Percentiles rank a stretch among this genome's conserved stretches.
phyloP scores from a whole-genome alignment of 1,140 invertebrate genomes.

The Bombus ignitus region DNA sequence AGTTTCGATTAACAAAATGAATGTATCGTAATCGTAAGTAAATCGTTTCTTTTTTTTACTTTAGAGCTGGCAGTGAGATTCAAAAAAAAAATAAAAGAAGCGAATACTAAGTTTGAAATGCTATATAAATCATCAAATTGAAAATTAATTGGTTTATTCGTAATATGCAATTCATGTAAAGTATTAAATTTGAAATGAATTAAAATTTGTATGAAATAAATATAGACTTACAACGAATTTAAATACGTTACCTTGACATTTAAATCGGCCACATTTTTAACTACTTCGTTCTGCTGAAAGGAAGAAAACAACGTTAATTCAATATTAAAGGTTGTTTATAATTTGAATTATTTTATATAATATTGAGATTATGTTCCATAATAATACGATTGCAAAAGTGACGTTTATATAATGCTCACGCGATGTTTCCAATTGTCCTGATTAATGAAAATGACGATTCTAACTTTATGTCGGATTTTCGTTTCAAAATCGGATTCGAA shows the following conservation, averaged over 20 bases:
- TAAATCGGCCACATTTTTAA: neutral
- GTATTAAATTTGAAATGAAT: too few relatives aligned
- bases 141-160: too few relatives aligned
- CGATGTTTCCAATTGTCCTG: neutral
- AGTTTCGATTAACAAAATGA: neutral
- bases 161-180: too few relatives aligned
- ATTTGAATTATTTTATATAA: neutral
- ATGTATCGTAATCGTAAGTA: too few relatives aligned
- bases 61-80: too few relatives aligned
- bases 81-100: too few relatives aligned
- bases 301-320: neutral
- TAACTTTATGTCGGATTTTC: too few relatives aligned
- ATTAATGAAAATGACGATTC: neutral
- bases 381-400: neutral
- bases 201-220: too few relatives aligned
- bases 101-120: too few relatives aligned
- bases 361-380: too few relatives aligned
- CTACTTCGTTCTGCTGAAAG: neutral
- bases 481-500: neutral
- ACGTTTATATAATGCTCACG: neutral
- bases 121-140: too few relatives aligned
- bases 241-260: slow-evolving; percentile 4
- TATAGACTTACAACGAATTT: neutral
- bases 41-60: too few relatives aligned
- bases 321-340: neutral